Evolutionary conservation across 1,140 invertebrate genomes (phyloP), one percentile per base, ranked within the genome.

Genomic region (Aphelenchoides avenae): DNA sequence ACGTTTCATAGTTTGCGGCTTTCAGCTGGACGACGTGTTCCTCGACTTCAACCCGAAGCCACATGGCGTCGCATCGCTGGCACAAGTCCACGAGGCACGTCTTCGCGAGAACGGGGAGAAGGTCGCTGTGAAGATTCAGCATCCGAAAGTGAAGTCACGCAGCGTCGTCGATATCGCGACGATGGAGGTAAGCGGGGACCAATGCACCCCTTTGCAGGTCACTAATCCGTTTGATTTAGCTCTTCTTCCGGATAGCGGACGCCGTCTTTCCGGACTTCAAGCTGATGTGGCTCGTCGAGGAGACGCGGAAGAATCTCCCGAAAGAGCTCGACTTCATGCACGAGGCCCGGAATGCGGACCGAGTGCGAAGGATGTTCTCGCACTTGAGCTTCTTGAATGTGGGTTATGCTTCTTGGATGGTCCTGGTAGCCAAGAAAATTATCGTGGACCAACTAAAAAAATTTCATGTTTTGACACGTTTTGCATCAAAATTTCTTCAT

Each of bases 101-200:
- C 79, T 96, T 43, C 86, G 86, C 39, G 29, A 78, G 85, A 89
- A 79, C 63, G 92, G 92, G 4, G 84, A 83, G 55, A 80, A 83
- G 41, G 89, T 98, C 5, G 94, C 94, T 7, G 87, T 98, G 0
- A 99, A 97, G 82, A 87, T 97, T 0, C 93, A 97, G 79, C 91
- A 97, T 81, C 85, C 85, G 18, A 85, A 84, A 73, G 91, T 97
- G 0, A 85, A 85, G 78, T 84, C 85, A 22, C 90, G 93, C 77
- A 87, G 88, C 11, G 82, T 82, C 60, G 85, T 92, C 11, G 92
- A 97, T 71, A 86, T 97, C 73, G 87, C 86, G 80, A 93, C 90
- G 29, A 97, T 98, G 91, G 88, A 94, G 57, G 57, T 60, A 3
- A 5, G 13, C 13, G n/a, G 13, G n/a, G 13, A 36, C 27, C n/a